These are phyloP conservation scores for Hypotaenidia okinawae DNA, from an alignment of 2,797 vertebrate genomes.

Conservation along the genomic window DNA sequence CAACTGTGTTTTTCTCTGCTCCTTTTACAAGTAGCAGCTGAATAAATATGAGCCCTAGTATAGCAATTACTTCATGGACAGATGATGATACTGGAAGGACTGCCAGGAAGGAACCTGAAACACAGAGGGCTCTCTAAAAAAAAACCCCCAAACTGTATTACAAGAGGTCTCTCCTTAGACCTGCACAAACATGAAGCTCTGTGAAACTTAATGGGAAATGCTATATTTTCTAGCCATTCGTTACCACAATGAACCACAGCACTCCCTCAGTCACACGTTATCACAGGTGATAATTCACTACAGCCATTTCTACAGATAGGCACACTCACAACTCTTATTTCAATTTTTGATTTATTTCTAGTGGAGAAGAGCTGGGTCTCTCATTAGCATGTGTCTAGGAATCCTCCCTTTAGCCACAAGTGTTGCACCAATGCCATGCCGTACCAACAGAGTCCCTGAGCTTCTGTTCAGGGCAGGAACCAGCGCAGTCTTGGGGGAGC, in stretches of 20 bases:
- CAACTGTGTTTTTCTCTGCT: neutral
- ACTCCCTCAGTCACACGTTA: neutral
- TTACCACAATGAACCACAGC: rapidly evolving
- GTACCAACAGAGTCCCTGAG: neutral
- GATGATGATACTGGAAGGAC: neutral
- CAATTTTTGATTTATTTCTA: neutral
- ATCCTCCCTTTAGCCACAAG: neutral
- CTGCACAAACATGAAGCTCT: neutral
- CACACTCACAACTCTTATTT: neutral
- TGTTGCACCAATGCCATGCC: neutral
- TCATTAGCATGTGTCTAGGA: neutral
- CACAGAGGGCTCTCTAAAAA: neutral
- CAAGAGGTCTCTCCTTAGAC: neutral
- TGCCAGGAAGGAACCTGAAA: neutral
- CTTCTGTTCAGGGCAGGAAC: neutral
- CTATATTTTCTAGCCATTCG: too few relatives aligned
- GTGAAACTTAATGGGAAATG: neutral
- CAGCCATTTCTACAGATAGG: neutral
- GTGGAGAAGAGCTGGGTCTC: neutral
- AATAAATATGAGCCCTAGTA: neutral
- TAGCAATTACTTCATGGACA: neutral
- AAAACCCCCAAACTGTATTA: neutral
- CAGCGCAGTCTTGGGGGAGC: neutral
- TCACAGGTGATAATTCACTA: neutral
- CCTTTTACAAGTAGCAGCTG: neutral